Evolutionary conservation across 2,113 vertebrate species (phyloP), one percentile per base, ranked within the genome.

Genomic region (Taurulus bubalis): DNA sequence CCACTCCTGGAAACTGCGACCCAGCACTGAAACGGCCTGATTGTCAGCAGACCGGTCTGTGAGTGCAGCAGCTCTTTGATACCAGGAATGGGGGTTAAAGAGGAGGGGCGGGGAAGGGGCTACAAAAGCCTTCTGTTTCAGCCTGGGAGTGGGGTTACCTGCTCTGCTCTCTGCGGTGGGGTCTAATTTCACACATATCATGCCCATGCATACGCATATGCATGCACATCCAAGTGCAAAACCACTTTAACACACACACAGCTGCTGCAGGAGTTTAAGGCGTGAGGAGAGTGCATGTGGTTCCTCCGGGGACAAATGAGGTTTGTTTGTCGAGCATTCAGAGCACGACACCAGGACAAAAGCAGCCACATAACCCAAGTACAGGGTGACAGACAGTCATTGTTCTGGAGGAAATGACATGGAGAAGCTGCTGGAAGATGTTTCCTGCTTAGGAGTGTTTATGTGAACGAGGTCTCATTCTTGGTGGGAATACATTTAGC

Each of bases 41-140:
- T 91, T 92, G 91, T 92, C 89, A 89, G 72, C 77, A 90, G 84
- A 71, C 66, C 10, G 55, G 59, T 28, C 76, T 82, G 83, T 53
- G 85, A 79, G 85, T 82, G 71, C 67, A 77, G 86, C 80, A 80
- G 75, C 76, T 84, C 89, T 92, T 87, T 93, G 91, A 91, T 88
- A 88, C 24, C 36, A 74, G 67, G 38, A 24, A 28, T 51, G 38
- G 15, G 40, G 77, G 63, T 84, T 75, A 68, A 77, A 79, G 42
- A 68, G 72, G 71, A 26, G 79, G 79, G 85, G 85, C 60, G 70
- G 78, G 75, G 80, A 79, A 55, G 71, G 16, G 47, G 64, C 63
- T 85, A 95, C 93, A 95, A 95, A 93, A 93, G 90, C 77, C 86
- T 84, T 93, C 94, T 95, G 93, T 95, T 83, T 85, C 47, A 82